These are phyloP conservation scores for Camarhynchus parvulus DNA, from an alignment of 2,113 vertebrate species.

Conservation along the genomic window DNA sequence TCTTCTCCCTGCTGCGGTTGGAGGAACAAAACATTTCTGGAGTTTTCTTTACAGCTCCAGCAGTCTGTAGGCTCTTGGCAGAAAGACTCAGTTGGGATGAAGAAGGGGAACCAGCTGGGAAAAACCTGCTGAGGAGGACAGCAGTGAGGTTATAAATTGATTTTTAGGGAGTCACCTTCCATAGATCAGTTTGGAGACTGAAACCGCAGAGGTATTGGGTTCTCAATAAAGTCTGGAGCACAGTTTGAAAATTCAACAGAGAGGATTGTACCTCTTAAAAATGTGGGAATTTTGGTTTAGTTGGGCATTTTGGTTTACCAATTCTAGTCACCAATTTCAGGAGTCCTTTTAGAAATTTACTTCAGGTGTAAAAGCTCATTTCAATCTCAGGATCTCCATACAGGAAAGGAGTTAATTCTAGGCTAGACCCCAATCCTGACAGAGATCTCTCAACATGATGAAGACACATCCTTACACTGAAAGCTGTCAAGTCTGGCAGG, in stretches of 20 bases:
- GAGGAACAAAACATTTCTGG: not conserved
- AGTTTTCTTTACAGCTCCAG: not conserved
- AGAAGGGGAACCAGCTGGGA: not conserved
- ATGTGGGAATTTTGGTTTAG: not conserved
- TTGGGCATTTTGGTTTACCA: not conserved
- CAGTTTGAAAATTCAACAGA: not conserved
- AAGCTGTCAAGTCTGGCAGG: not conserved
- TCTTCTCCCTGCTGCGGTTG: not conserved
- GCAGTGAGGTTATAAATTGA: not conserved
- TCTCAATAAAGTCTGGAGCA: not conserved
- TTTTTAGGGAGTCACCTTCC: not conserved
- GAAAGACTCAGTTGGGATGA: not conserved
- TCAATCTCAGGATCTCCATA: not conserved
- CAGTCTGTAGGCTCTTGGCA: not conserved
- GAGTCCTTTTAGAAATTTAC: not conserved
- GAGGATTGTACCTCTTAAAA: not conserved
- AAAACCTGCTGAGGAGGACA: not conserved
- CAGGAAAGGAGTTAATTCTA: not conserved
- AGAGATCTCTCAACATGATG: not conserved
- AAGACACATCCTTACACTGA: not conserved
- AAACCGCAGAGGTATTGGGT: not conserved
- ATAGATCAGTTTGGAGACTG: not conserved
- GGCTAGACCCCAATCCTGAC: not conserved
- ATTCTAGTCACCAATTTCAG: not conserved
- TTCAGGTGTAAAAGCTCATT: not conserved